These are phyloP conservation scores for Brachionus angularis DNA, from an alignment of 1,140 invertebrate species.

Conservation along the genomic window DNA sequence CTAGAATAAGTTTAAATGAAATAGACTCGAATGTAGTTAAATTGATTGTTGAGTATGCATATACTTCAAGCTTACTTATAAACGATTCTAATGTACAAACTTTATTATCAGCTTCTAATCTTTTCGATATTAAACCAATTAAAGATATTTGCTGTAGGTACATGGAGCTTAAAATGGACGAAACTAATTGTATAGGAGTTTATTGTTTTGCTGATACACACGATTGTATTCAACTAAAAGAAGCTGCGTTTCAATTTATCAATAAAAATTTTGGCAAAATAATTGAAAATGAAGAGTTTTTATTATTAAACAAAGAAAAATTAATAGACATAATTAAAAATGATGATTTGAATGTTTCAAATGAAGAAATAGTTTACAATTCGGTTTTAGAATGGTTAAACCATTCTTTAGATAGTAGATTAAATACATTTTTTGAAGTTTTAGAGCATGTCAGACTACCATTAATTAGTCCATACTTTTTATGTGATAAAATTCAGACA, in stretches of 20 bases:
- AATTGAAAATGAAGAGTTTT: conserved; percentile 60
- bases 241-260: conserved; percentile 58
- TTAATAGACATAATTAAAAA: conserved; percentile 60
- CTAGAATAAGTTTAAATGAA: conserved; percentile 60
- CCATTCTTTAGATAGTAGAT: conserved; percentile 48
- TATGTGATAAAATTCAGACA: conserved; percentile 62
- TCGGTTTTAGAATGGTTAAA: conserved; percentile 62
- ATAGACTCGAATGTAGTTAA: conserved; percentile 60
- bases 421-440: conserved; percentile 49
- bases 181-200: conserved; percentile 62
- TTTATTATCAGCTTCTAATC: conserved; percentile 63
- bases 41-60: conserved; percentile 63
- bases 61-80: conserved; percentile 61
- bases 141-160: conserved; percentile 62
- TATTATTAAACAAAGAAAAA: conserved; percentile 58
- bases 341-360: conserved; percentile 61
- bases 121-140: conserved; percentile 62
- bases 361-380: conserved; percentile 63
- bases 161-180: conserved; percentile 62
- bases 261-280: conserved; percentile 50
- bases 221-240: conserved; percentile 59
- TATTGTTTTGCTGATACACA: conserved; percentile 64
- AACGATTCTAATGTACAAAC: conserved; percentile 62
- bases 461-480: conserved; percentile 63
- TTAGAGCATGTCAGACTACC: conserved; percentile 62